Base-by-base conservation (phyloP, 2,797 vertebrate genomes). In the Diplodus sargus region DNA sequence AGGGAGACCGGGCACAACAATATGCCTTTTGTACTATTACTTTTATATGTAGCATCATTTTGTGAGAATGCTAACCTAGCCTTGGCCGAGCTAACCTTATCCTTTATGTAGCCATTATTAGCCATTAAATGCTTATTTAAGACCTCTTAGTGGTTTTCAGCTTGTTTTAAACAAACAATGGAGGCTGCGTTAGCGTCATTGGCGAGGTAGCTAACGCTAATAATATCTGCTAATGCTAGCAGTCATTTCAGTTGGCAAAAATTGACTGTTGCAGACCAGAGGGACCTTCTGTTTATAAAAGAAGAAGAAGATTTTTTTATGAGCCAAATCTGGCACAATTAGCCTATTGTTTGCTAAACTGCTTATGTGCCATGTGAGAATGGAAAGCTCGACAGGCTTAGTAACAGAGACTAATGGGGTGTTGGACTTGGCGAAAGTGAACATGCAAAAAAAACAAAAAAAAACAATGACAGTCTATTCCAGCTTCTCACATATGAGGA, bases 181-280 rank as follows among this genome's bases (percentile, higher is more conserved):
- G 20, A 45, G n/a, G 34, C 28, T 8, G 25, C 1, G 4, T 22
- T 52, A 52, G 49, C 49, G 23, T 47, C 20, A 48, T 76, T 34
- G 45, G 45, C 22, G 10, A 28, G 14, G 14, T 23, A 15, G 22
- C 18, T 22, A 4, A 34, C 17, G 43, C 28, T n/a, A 59, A 52
- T 73, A n/a, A 45, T 49, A 58, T 59, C n/a, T 52, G 25, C 60
- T n/a, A 49, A 47, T 1, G 16, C 60, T 22, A 42, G 49, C 65
- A 20, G 58, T 59, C 15, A 16, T 64, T 64, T 74, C 5, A 74
- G 48, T 53, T n/a, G 12, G 12, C 11, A 34, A 51, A 2, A 62
- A 52, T 0, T 51, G 53, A 64, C 23, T 23, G 59, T 47, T 12
- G 11, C 49, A n/a, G 20, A 56, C 9, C 9, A 63, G 42, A 51